Conservation (phyloP, 2,113 vertebrate species). For the Cyphomyrus plagiostoma region DNA sequence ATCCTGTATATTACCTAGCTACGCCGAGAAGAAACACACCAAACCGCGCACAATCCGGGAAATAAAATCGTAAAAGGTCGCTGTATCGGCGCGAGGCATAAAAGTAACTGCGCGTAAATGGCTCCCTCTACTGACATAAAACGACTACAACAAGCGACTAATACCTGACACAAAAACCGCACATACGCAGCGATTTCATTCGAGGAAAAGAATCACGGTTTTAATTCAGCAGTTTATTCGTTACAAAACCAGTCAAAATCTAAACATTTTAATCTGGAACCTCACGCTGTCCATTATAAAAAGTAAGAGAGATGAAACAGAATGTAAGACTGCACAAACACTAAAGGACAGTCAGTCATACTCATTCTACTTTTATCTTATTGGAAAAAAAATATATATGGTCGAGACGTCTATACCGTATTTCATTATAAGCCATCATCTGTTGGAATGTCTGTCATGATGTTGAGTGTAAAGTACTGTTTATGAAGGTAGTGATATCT, state of each 20-base stretch:
- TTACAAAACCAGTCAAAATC: slow-evolving; percentile 25
- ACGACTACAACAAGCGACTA: slow-evolving; percentile 1
- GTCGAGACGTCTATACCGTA: not conserved
- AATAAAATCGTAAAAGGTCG: not conserved
- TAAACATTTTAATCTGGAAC: slow-evolving; percentile 18
- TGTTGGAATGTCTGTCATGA: not conserved
- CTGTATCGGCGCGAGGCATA: not conserved
- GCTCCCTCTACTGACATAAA: slow-evolving; percentile 45
- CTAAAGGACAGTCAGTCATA: not conserved
- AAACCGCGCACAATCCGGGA: not conserved
- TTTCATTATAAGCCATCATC: not conserved
- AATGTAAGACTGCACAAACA: not conserved
- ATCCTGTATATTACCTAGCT: not conserved
- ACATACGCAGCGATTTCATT: not conserved
- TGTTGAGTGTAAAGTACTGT: not conserved
- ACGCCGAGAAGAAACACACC: not conserved
- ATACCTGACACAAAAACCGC: not conserved
- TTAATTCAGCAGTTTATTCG: slow-evolving; percentile 20
- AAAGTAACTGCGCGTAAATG: slow-evolving; percentile 27
- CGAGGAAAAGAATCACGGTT: not conserved
- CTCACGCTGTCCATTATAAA: slow-evolving; percentile 23
- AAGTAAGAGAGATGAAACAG: not conserved
- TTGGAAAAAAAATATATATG: not conserved
- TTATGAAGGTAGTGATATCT: not conserved
- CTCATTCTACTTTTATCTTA: not conserved